Conservation (phyloP, 2,113 vertebrate genomes). For the Phoenicopterus ruber region DNA sequence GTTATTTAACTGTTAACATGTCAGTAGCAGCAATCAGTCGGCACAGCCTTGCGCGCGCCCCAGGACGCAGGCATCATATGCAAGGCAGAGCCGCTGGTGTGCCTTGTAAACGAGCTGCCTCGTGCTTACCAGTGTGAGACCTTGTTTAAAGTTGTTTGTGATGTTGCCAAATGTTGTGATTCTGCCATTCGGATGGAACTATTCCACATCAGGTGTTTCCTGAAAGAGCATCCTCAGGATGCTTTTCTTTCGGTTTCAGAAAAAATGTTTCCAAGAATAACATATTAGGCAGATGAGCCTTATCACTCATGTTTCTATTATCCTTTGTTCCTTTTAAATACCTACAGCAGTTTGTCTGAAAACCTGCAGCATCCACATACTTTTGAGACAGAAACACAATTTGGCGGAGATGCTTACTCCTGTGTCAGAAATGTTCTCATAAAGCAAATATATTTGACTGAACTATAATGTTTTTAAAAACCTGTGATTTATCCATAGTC, state of each 20-base stretch:
- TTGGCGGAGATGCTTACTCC: not conserved
- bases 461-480: not conserved
- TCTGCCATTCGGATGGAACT: not conserved
- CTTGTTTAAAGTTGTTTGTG: not conserved
- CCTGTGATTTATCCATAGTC: not conserved
- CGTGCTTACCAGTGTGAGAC: not conserved
- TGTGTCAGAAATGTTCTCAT: not conserved
- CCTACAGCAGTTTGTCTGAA: not conserved
- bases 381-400: not conserved
- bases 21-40: not conserved
- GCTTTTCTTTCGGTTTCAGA: not conserved
- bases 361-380: not conserved
- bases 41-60: rapidly evolving
- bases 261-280: not conserved
- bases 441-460: not conserved
- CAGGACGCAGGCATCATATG: rapidly evolving
- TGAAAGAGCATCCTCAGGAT: not conserved
- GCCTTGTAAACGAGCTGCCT: not conserved
- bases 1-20: not conserved
- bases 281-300: not conserved
- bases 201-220: slow-evolving; percentile 15
- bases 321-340: not conserved
- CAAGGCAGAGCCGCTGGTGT: not conserved
- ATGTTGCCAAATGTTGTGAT: not conserved
- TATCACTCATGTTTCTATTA: not conserved